Conservation (phyloP, 2,113 vertebrate genomes). For the Aphyosemion australe region DNA sequence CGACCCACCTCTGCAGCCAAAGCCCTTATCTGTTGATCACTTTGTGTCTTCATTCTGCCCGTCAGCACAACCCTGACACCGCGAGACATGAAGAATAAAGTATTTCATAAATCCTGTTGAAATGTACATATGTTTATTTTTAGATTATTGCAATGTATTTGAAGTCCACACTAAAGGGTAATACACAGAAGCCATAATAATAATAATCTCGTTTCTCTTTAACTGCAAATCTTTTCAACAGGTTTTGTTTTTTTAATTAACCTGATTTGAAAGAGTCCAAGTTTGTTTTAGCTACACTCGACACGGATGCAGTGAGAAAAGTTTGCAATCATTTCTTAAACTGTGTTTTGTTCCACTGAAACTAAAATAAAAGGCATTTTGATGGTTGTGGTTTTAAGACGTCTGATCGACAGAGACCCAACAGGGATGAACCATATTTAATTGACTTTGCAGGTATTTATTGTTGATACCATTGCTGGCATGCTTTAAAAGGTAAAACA, state of each 20-base stretch:
- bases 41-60: conserved; percentile 47
- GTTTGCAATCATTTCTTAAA: not conserved
- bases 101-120: conserved; percentile 54
- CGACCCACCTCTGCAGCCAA: conserved; percentile 27
- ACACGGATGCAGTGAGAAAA: not conserved
- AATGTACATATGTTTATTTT: conserved; percentile 72
- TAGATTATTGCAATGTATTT: conserved; percentile 35
- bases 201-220: conserved; percentile 1
- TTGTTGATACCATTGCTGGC: conserved; percentile 50
- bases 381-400: conserved; percentile 24
- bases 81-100: conserved; percentile 60
- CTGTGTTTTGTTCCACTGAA: conserved; percentile 20
- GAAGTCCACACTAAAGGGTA: conserved; percentile 8
- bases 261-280: not conserved
- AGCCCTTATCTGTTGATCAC: conserved; percentile 48
- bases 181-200: conserved; percentile 11
- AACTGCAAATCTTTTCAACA: not conserved
- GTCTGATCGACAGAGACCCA: not conserved
- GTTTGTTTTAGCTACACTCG: not conserved
- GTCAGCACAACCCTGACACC: conserved; percentile 54
- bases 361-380: conserved; percentile 59
- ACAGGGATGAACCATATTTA: conserved; percentile 1
- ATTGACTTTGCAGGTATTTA: conserved; percentile 45
- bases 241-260: not conserved
- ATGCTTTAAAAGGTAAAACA: conserved; percentile 67